A percentile compares a stretch with the other conserved stretches of the same genome.
Conservation (phyloP, 1,140 invertebrate genomes). For the Monomorium pharaonis region DNA sequence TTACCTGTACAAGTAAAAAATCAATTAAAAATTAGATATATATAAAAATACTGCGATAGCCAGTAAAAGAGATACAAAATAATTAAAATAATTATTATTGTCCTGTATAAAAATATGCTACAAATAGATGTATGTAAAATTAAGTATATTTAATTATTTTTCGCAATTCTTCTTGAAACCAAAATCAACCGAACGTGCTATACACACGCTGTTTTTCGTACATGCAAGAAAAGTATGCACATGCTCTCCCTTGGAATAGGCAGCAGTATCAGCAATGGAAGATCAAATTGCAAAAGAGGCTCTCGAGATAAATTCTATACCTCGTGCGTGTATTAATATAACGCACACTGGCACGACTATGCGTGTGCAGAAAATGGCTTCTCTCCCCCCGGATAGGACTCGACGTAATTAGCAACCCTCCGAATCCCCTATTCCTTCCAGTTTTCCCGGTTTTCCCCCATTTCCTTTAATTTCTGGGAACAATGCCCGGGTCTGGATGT, state of each 20-base stretch:
- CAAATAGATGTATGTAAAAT: neutral
- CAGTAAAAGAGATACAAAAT: neutral
- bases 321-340: conserved; percentile 76
- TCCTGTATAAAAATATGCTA: neutral
- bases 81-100: neutral
- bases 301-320: conserved; percentile 62
- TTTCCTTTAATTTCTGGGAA: conserved; percentile 84
- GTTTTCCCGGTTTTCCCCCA: conserved; percentile 79
- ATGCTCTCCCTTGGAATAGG: neutral
- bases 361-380: conserved; percentile 72
- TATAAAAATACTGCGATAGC: neutral
- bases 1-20: conserved; percentile 77
- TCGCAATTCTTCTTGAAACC: neutral
- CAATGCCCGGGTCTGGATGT: conserved; percentile 78
- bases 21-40: neutral
- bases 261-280: conserved; percentile 20
- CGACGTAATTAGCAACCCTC: conserved; percentile 81
- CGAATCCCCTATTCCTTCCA: conserved; percentile 63
- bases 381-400: conserved; percentile 67
- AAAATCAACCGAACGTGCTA: neutral
- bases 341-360: conserved; percentile 56
- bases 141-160: neutral
- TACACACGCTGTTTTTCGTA: neutral
- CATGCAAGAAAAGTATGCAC: neutral
- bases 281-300: conserved; percentile 66